Percentiles rank a stretch among this genome's conserved stretches.
Conservation (phyloP, 2,797 vertebrate species). For the Pelochelys cantorii region DNA sequence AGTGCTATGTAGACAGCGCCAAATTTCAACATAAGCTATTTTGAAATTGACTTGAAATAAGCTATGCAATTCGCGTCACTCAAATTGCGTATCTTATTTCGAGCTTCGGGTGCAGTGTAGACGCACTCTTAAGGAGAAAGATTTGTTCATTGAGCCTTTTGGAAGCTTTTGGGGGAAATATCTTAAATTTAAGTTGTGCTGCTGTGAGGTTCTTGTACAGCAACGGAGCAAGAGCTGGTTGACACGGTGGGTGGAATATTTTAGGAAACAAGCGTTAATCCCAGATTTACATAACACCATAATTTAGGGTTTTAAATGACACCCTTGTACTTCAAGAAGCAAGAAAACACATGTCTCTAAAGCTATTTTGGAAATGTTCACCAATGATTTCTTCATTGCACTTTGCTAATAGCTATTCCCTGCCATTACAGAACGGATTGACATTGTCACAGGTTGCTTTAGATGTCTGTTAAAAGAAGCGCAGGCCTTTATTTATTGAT, state of each 20-base stretch:
- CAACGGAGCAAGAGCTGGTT: not conserved
- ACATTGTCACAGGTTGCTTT: not conserved
- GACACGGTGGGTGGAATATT: not conserved
- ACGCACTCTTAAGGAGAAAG: not conserved
- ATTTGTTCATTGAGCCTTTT: not conserved
- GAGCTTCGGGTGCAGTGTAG: too few relatives aligned
- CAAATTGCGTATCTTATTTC: too few relatives aligned
- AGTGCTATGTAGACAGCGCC: too few relatives aligned
- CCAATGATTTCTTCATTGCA: not conserved
- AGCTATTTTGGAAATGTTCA: not conserved
- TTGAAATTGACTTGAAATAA: too few relatives aligned
- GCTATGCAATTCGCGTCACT: too few relatives aligned
- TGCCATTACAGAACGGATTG: not conserved
- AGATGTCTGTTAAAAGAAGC: not conserved
- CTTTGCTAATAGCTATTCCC: not conserved
- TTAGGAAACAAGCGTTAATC: not conserved
- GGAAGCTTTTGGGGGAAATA: not conserved
- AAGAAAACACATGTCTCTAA: not conserved
- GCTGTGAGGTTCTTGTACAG: not conserved
- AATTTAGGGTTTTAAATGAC: not conserved
- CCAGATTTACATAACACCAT: not conserved
- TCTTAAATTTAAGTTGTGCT: not conserved
- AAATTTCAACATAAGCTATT: too few relatives aligned
- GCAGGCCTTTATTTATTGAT: not conserved
- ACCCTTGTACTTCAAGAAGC: not conserved